Base-by-base conservation (phyloP, 2,888 invertebrate species). In the Lepidochitona cinerea region DNA sequence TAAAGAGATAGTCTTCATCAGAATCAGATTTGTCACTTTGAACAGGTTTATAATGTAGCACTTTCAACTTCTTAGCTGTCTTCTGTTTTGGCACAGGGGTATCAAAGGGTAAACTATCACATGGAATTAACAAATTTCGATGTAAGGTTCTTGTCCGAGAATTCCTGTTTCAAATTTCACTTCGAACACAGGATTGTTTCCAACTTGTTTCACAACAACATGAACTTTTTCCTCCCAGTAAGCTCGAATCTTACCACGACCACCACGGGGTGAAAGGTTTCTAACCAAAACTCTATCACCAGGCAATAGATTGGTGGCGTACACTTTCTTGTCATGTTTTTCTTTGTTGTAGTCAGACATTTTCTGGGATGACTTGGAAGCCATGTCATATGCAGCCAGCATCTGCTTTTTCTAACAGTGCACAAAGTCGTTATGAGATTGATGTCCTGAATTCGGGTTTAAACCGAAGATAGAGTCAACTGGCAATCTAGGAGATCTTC, bases 141-240 rank as follows among this genome's bases (percentile, higher is more conserved):
- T 71, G 68, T 12, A 74, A 36, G 6, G 32, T 53, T n/a, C 66
- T 36, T 9, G 33, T 66, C 7, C 41, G 9, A 37, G 52, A 68
- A 32, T 64, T 32, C 69, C 72, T 32, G 29, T 23, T 64, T 68
- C 70, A 9, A 18, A n/a, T 53, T 52, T 14, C 1, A 72, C 75
- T 26, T 64, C 32, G 37, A 37, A 72, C 53, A 75, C 75, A 37
- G 72, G 75, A 54, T 68, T 75, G 35, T 75, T 72, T 29, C 35
- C 32, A 26, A 52, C 67, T 12, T 64, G 71, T 14, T 33, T 33
- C 26, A 41, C 9, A 3, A 75, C 68, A 37, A 64, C 53, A 54
- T 65, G 70, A n/a, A 72, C 14, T 71, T 12, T n/a, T 9, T 53
- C 65, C 41, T 72, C 64, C 75, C 65, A 75, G n/a, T 37, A 18